Conservation (phyloP, 2,113 vertebrate species). For the Dascyllus trimaculatus region DNA sequence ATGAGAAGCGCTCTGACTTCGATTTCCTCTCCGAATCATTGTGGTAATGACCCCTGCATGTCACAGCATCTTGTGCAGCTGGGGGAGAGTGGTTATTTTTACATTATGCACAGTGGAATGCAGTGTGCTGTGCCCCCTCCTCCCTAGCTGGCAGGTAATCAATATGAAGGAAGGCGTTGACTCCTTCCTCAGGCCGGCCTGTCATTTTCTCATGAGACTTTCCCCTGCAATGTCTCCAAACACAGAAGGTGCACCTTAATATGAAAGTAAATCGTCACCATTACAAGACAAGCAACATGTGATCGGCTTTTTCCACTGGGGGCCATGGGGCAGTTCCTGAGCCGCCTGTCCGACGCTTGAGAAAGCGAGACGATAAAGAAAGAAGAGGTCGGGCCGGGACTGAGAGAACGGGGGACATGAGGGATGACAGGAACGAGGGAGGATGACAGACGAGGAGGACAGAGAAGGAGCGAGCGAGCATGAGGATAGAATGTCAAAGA, state of each 20-base stretch:
- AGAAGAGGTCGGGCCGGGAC: constrained; percentile 32
- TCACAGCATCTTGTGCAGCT: constrained; percentile 27
- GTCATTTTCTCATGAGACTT: constrained; percentile 22
- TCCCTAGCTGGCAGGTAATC: constrained; percentile 41
- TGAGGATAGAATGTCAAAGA: constrained; percentile 62
- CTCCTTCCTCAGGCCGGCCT: not conserved
- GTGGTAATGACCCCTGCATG: constrained; percentile 56
- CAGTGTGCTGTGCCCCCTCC: not conserved
- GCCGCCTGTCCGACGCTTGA: constrained; percentile 21
- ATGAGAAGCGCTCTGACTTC: constrained; percentile 23
- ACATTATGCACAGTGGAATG: constrained; percentile 43
- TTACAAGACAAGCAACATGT: constrained; percentile 8
- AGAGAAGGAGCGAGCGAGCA: constrained; percentile 34
- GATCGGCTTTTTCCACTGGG: constrained; percentile 10
- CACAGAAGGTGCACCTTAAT: not conserved
- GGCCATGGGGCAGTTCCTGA: constrained; percentile 9
- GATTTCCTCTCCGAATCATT: constrained; percentile 46
- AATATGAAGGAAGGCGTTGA: constrained; percentile 31
- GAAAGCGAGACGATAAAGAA: constrained; percentile 21
- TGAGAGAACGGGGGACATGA: constrained; percentile 54
- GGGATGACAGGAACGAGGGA: constrained; percentile 48
- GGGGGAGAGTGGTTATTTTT: constrained; percentile 45
- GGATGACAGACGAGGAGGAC: constrained; percentile 52
- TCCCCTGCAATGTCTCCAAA: constrained; percentile 4
- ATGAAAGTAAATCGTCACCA: constrained; percentile 12